Base-by-base conservation (phyloP, 2,888 invertebrate genomes). In the Andrena trimmerana region DNA sequence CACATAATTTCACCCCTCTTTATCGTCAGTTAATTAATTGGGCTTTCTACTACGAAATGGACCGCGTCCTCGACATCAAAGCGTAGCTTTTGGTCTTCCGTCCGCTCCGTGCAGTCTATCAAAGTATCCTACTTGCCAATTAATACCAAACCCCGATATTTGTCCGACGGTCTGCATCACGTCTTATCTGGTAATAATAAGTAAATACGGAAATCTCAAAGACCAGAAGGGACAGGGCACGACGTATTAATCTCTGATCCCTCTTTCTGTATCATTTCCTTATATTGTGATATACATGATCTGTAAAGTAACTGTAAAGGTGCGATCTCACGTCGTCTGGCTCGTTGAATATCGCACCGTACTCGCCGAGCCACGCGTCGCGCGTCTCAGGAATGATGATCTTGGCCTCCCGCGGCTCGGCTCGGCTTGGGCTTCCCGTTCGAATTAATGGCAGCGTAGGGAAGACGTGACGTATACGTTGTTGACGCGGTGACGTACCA, bases 131-230 rank as follows among this genome's bases (percentile, higher is more conserved):
- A 87, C 86, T 89, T 88, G 82, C 92, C 92, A 93, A 93, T 93
- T 93, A 93, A 93, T 93, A 92, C 90, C 88, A 89, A 90, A 90
- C 91, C 90, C 88, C 88, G 89, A 83, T 93, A 88, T 93, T 93
- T 93, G 90, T 91, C 83, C 86, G 60, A 72, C 84, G 82, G 78
- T 88, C 86, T 85, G 85, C 75, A 69, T 75, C 74, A 68, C 87
- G 89, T 92, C 93, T 93, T 93, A 93, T 93, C 91, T 92, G 85
- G 85, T 90, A 92, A 91, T 92, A 91, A 89, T 91, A 88, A 91
- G 91, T 90, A 92, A 92, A 93, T 84, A 92, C 80, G 42, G 75
- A 75, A 74, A 83, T 85, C 80, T 72, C 60, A 5, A 48, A 29
- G 72, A 59, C 50, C 74, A 0, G n/a, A 8, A 24, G 48, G 8